These are phyloP conservation scores for Drosophila buzzatii DNA, from an alignment of 2,888 invertebrate species.

Conservation along the genomic window DNA sequence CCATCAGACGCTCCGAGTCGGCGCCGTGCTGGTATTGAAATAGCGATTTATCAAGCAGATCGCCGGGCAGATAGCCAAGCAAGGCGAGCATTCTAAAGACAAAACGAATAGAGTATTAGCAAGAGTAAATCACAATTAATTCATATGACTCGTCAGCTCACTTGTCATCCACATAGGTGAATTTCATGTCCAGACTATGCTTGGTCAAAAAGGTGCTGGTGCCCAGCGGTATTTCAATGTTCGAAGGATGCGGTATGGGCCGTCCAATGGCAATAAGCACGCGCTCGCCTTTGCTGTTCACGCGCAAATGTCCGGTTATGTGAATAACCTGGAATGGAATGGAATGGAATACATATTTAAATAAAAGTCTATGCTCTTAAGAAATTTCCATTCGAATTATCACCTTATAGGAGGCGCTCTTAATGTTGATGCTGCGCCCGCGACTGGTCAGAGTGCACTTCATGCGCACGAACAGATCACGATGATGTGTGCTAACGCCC, in stretches of 20 bases:
- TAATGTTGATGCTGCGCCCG: conserved; percentile 97
- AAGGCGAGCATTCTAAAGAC: conserved; percentile 90
- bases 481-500: conserved; percentile 82
- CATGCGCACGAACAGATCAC: conserved; percentile 87
- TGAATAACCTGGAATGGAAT: conserved; percentile 92
- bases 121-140: not conserved
- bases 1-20: conserved; percentile 92
- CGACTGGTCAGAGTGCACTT: conserved; percentile 98
- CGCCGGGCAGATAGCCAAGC: conserved; percentile 93
- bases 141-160: conserved; percentile 84
- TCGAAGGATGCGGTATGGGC: conserved; percentile 88
- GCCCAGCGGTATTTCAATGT: conserved; percentile 95
- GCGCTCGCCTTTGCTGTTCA: conserved; percentile 86
- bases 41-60: conserved; percentile 93
- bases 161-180: conserved; percentile 97
- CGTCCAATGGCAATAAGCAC: conserved; percentile 84
- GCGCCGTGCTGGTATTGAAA: conserved; percentile 96
- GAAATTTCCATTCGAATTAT: not conserved
- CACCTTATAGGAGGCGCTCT: conserved; percentile 97
- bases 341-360: not conserved
- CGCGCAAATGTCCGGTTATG: conserved; percentile 92
- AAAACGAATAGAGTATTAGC: not conserved
- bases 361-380: no score
- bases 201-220: conserved; percentile 95
- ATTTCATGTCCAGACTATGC: conserved; percentile 97